phyloP scores from a whole-genome alignment of 2,797 vertebrate genomes.

The Garrulus glandarius region DNA sequence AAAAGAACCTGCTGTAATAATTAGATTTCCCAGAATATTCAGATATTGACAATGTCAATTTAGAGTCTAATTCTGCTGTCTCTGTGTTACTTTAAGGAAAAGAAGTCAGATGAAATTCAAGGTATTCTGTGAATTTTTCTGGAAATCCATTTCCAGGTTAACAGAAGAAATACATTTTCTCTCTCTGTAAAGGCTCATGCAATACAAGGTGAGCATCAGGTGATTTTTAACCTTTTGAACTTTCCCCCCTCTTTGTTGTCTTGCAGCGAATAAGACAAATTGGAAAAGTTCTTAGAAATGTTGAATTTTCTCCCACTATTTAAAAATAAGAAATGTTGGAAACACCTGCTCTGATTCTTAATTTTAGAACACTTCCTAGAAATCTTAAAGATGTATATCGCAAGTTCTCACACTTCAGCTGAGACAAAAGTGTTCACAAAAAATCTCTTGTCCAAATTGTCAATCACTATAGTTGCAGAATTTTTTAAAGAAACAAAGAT shows the following conservation, averaged over 20 bases:
- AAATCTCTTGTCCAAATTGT: background rate
- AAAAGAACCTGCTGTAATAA: background rate
- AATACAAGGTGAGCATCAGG: background rate
- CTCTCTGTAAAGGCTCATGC: background rate
- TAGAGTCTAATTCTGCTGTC: background rate
- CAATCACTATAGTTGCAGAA: background rate
- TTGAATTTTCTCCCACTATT: background rate
- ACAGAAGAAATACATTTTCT: background rate
- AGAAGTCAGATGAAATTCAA: background rate
- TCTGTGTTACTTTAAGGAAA: background rate
- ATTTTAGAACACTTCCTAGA: background rate
- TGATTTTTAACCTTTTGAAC: background rate
- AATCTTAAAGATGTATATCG: background rate
- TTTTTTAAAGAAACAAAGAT: background rate
- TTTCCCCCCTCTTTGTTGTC: background rate
- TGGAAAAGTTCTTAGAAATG: background rate
- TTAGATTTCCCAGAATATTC: background rate
- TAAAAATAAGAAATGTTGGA: background rate
- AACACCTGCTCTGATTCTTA: background rate
- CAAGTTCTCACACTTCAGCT: background rate
- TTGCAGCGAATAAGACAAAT: background rate
- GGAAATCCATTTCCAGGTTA: background rate
- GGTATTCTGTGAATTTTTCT: background rate
- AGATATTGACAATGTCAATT: background rate
- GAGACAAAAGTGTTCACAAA: background rate